Evolutionary conservation across 2,797 vertebrate genomes (phyloP).

Genomic region (Gymnothorax reevesii): DNA sequence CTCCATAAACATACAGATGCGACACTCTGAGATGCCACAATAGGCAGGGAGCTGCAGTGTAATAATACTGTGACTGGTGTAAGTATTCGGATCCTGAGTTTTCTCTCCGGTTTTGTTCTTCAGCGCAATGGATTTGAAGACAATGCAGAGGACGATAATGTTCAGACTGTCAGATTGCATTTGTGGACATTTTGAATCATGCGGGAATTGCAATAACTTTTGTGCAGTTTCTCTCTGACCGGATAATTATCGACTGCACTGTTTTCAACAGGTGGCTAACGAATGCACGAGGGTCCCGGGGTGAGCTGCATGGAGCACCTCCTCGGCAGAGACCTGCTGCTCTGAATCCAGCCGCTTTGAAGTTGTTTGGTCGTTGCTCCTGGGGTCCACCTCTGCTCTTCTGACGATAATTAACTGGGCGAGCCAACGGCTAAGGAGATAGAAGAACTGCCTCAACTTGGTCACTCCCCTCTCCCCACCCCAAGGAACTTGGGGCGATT

Average conservation of each 20-base stretch:
- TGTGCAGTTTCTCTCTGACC: too few relatives aligned
- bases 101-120: too few relatives aligned
- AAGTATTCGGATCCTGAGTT: too few relatives aligned
- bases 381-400: slow-evolving; percentile 38
- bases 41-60: slow-evolving; percentile 36
- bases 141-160: too few relatives aligned
- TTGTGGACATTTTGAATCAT: too few relatives aligned
- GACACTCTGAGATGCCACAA: slow-evolving; percentile 42
- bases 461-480: slow-evolving; percentile 22
- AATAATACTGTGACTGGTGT: slow-evolving; percentile 25
- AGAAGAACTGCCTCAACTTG: slow-evolving; percentile 58
- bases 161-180: too few relatives aligned
- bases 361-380: slow-evolving; percentile 36
- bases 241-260: too few relatives aligned
- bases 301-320: slow-evolving; percentile 41
- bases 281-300: slow-evolving; percentile 35
- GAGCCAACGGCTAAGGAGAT: slow-evolving; percentile 50
- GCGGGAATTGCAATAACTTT: too few relatives aligned
- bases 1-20: slow-evolving; percentile 47
- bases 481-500: slow-evolving; percentile 39
- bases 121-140: too few relatives aligned
- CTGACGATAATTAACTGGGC: slow-evolving; percentile 45
- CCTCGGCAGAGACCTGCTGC: slow-evolving; percentile 23
- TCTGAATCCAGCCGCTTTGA: slow-evolving; percentile 39
- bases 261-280: slow-evolving; percentile 37